Base-by-base conservation (phyloP, 2,797 vertebrate species). In the Catamblyrhynchus diadema region DNA sequence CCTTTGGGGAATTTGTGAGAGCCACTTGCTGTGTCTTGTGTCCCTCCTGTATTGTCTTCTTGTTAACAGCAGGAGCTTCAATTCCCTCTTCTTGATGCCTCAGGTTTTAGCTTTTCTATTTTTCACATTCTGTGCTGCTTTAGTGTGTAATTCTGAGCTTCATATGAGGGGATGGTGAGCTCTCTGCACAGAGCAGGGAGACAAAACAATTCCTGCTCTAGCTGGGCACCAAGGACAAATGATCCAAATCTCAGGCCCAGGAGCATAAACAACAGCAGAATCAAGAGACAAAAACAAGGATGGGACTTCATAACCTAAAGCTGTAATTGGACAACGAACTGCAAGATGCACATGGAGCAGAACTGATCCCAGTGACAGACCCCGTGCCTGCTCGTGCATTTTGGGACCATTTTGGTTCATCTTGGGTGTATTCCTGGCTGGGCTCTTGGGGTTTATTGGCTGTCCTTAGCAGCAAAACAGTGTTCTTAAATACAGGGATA, bases 81-180 rank as follows among this genome's bases (percentile, higher is more conserved):
- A 4, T 80, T 54, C 20, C 32, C 1, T 42, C 27, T 14, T 79
- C 56, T 57, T 57, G 56, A 27, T 57, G 37, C 59, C 59, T 60
- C 37, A 39, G 59, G 37, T 30, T 59, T 59, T 21, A 4, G 57
- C 18, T 39, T 60, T 39, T 28, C 0, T 39, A 3, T 39, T 2
- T 37, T 39, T 39, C 35, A 60, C 3, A 10, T 20, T 28, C 57
- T 60, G 35, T 6, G 57, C 25, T 60, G 57, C 18, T 60, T 28
- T 7, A 60, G 57, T 14, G 35, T 20, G 57, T 1, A 3, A 5
- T 3, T 20, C 57, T 60, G 57, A 4, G 35, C 2, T 28, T 39
- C 2, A 2, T 1, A 28, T 39, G 1, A 14, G 8, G 35, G 25
- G 2, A 9, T 60, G 57, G 0, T 27, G 33, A 37, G 56, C 33